Evolutionary conservation across 2,113 vertebrate species (phyloP).

Genomic region (Boleophthalmus pectinirostris): DNA sequence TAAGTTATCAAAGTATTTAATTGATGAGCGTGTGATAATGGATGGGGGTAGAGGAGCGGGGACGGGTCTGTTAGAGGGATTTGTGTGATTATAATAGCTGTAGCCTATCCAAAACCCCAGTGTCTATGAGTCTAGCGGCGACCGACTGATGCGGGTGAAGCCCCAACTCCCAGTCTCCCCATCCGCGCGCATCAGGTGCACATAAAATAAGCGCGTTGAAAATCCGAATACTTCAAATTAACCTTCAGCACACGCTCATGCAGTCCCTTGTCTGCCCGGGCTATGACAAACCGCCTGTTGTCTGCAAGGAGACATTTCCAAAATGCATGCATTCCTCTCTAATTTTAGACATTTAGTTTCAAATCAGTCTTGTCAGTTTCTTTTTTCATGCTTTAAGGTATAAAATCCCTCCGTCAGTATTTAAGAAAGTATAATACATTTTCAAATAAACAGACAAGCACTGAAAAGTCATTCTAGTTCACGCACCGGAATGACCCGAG

Average conservation of each 20-base stretch:
- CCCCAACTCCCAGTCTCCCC: slow-evolving; percentile 51
- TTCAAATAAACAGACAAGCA: slow-evolving; percentile 19
- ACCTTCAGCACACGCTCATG: slow-evolving; percentile 8
- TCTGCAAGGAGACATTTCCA: slow-evolving; percentile 21
- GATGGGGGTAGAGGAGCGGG: background rate
- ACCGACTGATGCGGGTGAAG: slow-evolving; percentile 55
- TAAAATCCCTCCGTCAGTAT: background rate
- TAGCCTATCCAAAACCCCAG: background rate
- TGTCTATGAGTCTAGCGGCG: slow-evolving; percentile 17
- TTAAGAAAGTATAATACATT: too few relatives aligned
- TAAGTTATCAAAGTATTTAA: slow-evolving; percentile 61
- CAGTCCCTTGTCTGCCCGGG: slow-evolving; percentile 9
- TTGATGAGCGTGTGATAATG: slow-evolving; percentile 3
- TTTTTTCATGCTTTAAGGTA: background rate
- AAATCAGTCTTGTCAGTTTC: slow-evolving; percentile 38
- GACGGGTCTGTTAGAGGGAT: background rate
- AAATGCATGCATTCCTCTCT: slow-evolving; percentile 16
- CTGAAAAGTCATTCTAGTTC: slow-evolving; percentile 47
- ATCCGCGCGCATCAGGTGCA: slow-evolving; percentile 73
- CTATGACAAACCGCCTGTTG: slow-evolving; percentile 9
- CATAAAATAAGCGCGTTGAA: slow-evolving; percentile 37
- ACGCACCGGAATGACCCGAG: slow-evolving; percentile 3
- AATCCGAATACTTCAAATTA: slow-evolving; percentile 30
- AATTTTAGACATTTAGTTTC: slow-evolving; percentile 38
- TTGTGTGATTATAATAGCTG: background rate